Evolutionary conservation across 2,113 vertebrate species (phyloP).

Genomic region (Henicopernis longicauda): DNA sequence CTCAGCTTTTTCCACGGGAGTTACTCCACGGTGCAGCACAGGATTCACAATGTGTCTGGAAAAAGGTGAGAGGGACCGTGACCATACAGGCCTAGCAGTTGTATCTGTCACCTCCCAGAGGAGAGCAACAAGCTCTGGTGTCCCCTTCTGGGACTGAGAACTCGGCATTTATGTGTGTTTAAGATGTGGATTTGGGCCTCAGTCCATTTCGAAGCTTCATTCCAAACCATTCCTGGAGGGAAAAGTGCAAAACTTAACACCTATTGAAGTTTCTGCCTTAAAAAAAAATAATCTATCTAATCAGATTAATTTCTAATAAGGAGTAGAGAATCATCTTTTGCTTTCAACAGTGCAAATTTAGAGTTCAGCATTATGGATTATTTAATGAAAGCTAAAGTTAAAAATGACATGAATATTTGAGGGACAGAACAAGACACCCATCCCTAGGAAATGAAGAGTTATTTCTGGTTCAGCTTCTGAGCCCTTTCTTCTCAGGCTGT

Average conservation of each 20-base stretch:
- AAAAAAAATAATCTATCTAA: neutral
- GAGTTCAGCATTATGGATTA: neutral
- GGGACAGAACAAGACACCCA: neutral
- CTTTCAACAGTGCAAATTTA: neutral
- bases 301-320: neutral
- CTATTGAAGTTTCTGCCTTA: neutral
- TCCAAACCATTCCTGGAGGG: neutral
- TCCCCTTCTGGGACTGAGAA: neutral
- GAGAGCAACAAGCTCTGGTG: neutral
- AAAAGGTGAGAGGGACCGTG: neutral
- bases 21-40: neutral
- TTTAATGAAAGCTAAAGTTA: neutral
- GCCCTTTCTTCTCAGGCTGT: neutral
- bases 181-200: neutral
- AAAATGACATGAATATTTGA: neutral
- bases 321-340: neutral
- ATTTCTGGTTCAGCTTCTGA: neutral
- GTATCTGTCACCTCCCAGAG: neutral
- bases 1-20: neutral
- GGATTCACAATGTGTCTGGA: neutral
- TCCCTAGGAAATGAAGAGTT: neutral
- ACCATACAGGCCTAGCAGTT: fast-evolving
- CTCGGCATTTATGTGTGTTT: neutral
- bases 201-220: neutral
- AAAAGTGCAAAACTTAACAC: neutral